Percentiles rank a stretch among this genome's conserved stretches.
Evolutionary conservation across 2,797 vertebrate genomes (phyloP).

Genomic region (Aythya fuligula): DNA sequence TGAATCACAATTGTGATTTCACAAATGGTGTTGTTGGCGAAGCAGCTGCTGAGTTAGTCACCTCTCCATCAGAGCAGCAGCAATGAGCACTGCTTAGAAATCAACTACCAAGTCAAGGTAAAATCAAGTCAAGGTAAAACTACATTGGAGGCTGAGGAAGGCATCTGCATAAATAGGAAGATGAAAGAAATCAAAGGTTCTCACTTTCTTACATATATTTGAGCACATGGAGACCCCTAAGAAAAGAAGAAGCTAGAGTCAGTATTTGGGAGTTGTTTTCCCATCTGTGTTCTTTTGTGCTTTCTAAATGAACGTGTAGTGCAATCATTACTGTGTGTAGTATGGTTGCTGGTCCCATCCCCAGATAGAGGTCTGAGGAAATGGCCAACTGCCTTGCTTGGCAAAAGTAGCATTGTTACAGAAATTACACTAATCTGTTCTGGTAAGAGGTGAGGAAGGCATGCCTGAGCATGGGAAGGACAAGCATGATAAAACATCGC

Average conservation of each 20-base stretch:
- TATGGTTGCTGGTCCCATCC: background rate
- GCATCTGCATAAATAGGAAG: background rate
- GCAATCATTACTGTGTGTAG: background rate
- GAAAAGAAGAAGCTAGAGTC: background rate
- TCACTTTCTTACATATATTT: background rate
- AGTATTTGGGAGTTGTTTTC: background rate
- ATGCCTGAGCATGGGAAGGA: background rate
- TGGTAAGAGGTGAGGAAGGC: background rate
- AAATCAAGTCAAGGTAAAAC: background rate
- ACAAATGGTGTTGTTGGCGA: background rate
- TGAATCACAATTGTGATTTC: background rate
- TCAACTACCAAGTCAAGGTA: background rate
- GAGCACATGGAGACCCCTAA: background rate
- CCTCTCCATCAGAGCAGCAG: background rate
- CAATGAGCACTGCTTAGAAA: background rate
- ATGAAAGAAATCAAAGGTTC: background rate
- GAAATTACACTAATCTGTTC: background rate
- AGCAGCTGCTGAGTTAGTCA: background rate
- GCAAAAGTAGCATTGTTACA: background rate
- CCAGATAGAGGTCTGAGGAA: background rate
- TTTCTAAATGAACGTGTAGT: background rate
- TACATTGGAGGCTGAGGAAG: background rate
- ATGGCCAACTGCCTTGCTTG: background rate
- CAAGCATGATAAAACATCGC: background rate
- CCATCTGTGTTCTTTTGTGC: background rate